Percentiles rank a stretch among this genome's conserved stretches.
Conservation (phyloP, 2,113 vertebrate species). For the Gavia stellata region DNA sequence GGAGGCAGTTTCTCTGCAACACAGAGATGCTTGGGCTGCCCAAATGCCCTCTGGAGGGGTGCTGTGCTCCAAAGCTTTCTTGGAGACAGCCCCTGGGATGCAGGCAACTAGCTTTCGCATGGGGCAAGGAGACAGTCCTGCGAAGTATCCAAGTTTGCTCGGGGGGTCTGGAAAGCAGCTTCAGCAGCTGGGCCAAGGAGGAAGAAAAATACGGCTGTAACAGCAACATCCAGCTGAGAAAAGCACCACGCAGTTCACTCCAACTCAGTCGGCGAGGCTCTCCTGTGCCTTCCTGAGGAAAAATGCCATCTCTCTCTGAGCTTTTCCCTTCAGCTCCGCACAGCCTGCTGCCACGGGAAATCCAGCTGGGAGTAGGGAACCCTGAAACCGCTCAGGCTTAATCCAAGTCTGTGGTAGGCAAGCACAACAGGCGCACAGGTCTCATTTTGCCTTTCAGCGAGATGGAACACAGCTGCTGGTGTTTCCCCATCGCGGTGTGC, state of each 20-base stretch:
- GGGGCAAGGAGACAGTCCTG: not conserved
- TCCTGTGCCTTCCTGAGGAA: not conserved
- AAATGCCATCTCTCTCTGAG: not conserved
- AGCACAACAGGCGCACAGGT: not conserved
- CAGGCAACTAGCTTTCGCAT: not conserved
- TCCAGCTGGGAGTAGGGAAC: not conserved
- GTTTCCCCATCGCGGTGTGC: not conserved
- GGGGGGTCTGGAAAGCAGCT: not conserved
- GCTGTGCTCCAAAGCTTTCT: not conserved
- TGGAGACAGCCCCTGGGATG: not conserved
- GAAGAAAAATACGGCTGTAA: not conserved
- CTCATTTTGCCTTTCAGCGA: not conserved
- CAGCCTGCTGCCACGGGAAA: not conserved
- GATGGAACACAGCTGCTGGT: not conserved
- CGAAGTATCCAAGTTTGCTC: not conserved
- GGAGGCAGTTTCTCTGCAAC: not conserved
- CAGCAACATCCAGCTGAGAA: constrained; percentile 11
- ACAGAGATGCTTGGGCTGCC: not conserved
- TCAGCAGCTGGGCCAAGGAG: not conserved
- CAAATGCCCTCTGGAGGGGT: not conserved
- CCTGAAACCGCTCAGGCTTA: not conserved
- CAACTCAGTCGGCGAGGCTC: not conserved
- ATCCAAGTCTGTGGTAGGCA: not conserved
- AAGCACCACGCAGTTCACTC: not conserved
- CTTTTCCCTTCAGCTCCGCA: not conserved